A percentile compares a stretch with the other conserved stretches of the same genome.
These are phyloP conservation scores for Columbina picui DNA, from an alignment of 2,113 vertebrate species.

Conservation along the genomic window DNA sequence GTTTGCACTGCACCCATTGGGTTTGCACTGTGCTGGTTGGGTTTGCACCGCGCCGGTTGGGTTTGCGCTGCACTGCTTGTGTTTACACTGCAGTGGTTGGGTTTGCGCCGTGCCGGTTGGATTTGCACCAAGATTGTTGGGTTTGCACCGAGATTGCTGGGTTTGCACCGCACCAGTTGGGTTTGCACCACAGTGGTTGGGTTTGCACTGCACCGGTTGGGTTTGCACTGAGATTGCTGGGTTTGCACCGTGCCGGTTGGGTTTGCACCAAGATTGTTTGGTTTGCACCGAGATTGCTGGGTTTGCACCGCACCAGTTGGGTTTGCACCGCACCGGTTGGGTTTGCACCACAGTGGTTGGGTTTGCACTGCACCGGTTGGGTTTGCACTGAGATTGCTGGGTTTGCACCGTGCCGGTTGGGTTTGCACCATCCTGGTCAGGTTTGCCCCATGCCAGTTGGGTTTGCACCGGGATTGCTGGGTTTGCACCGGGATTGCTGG, in stretches of 20 bases:
- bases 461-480: no score
- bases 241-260: no score
- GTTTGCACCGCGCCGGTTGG: accelerated
- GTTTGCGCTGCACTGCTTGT: accelerated
- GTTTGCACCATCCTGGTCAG: neutral
- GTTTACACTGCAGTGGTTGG: accelerated
- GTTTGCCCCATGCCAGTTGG: neutral
- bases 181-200: no score
- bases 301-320: neutral
- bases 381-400: neutral
- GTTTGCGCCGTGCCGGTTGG: accelerated
- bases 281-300: no score
- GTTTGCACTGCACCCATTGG: no score
- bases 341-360: neutral
- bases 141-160: neutral
- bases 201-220: no score
- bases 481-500: no score
- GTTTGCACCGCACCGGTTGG: neutral
- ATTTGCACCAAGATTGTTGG: neutral
- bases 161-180: no score
- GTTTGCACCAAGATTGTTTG: no score
- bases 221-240: no score
- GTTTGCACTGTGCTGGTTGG: accelerated
- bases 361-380: accelerated
- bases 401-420: accelerated